Evolutionary conservation across 35 echinoderm and acorn worm species (phyloP), one percentile per base, ranked within the genome.

Genomic region (Stichopus chloronotus): DNA sequence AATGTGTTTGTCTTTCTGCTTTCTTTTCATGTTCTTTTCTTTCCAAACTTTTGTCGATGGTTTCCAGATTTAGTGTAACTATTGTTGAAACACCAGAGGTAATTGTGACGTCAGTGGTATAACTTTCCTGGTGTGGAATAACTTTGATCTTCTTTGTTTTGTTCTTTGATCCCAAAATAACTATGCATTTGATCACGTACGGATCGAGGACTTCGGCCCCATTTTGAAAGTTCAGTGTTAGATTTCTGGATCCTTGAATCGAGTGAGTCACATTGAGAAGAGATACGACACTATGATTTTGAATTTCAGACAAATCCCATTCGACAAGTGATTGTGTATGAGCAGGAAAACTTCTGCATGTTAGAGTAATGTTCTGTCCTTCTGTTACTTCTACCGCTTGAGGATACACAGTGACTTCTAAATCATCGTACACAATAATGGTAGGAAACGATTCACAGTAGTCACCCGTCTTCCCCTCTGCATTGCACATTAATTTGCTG

Each of bases 191-290:
- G 69, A 74, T 74, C 69, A n/a, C 19, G 19, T 74, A 74, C 22
- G n/a, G 61, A 65, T 65, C 69, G 19, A 20, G 17, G 0, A 0
- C 0, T 72, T 4, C 17, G 6, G 69, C 22, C 22, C 19, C 5
- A 74, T 74, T 74, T 74, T 74, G 69, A 74, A 74, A 74, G 69
- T n/a, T 74, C 4, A 74, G 69, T 74, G 19, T 74, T 74, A 74
- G 19, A 14, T 14, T 19, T 20, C 17, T 4, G 69, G 7, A 74
- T 74, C 69, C 69, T 16, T 24, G 19, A n/a, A 74, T 21, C 22
- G 69, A 20, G 13, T 14, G 69, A 74, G 2, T 20, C 17, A 74
- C 17, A n/a, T 74, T 74, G 69, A 74, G 17, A 74, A 7, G 7
- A 20, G 12, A 14, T 20, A 74, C 22, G 69, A 74, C 22, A 74